These are phyloP conservation scores for Hydropotes inermis DNA, from an alignment of 2,113 vertebrate species.

Conservation along the genomic window DNA sequence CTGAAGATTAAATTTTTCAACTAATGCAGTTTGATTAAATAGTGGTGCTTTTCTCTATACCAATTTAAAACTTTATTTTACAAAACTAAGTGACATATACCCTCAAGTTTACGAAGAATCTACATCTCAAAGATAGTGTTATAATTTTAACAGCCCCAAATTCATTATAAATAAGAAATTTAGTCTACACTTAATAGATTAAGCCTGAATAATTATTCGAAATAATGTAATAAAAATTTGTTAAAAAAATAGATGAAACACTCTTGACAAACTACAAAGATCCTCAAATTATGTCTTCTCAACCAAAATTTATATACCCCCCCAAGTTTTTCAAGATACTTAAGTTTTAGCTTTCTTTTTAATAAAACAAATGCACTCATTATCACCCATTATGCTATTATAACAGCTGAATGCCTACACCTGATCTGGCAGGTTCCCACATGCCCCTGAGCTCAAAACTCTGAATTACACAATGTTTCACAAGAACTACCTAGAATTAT, in stretches of 20 bases:
- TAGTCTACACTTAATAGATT: not conserved
- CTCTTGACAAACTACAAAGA: conserved; percentile 2
- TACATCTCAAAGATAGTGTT: not conserved
- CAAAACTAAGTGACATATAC: not conserved
- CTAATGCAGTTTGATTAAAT: not conserved
- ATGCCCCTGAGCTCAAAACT: conserved; percentile 38
- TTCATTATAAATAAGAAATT: not conserved
- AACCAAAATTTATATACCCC: not conserved
- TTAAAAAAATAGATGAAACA: not conserved
- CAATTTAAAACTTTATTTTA: not conserved
- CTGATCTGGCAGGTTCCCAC: conserved; percentile 39
- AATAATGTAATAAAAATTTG: not conserved
- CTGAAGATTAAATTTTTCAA: conserved; percentile 25
- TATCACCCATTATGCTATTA: conserved; percentile 21
- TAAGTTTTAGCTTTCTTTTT: conserved; percentile 33
- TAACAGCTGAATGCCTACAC: conserved; percentile 9
- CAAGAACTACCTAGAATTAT: conserved; percentile 12
- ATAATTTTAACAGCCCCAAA: conserved; percentile 8
- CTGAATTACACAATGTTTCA: conserved; percentile 23
- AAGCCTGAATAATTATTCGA: conserved; percentile 31
- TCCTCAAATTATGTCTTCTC: conserved; percentile 2
- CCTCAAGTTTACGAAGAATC: not conserved
- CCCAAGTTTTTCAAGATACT: not conserved
- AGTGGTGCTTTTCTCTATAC: not conserved
- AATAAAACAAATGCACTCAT: conserved; percentile 43